phyloP scores from a whole-genome alignment of 1,140 invertebrate species.

The Euglossa dilemma region DNA sequence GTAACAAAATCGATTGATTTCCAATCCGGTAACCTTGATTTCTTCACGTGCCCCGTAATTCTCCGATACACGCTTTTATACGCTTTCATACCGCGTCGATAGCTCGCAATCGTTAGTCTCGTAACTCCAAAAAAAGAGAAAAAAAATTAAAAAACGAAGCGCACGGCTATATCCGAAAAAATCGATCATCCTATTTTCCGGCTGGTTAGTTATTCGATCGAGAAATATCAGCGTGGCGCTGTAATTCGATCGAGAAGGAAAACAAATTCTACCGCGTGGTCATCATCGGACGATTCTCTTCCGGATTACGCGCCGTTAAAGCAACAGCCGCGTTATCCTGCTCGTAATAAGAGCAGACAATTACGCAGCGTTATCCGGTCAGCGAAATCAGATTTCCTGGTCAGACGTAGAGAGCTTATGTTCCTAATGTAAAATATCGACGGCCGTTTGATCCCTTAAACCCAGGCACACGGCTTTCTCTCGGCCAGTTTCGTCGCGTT shows the following conservation, averaged over 20 bases:
- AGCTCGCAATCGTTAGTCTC: neutral
- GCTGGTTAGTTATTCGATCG: conserved; percentile 54
- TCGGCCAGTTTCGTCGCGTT: neutral
- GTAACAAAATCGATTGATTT: neutral
- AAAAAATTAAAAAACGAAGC: neutral
- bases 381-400: conserved; percentile 36
- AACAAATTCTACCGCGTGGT: conserved; percentile 53
- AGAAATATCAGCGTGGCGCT: neutral
- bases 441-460: conserved; percentile 38
- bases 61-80: neutral
- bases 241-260: conserved; percentile 30
- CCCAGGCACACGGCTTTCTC: conserved; percentile 24
- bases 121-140: neutral
- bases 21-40: neutral
- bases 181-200: conserved; percentile 51
- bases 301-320: conserved; percentile 59
- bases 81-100: neutral
- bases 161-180: neutral
- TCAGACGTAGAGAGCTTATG: conserved; percentile 17
- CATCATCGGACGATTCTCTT: conserved; percentile 40
- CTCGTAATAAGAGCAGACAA: conserved; percentile 58
- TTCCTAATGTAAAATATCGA: conserved; percentile 39
- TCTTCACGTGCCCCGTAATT: neutral
- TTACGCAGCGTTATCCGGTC: conserved; percentile 44
- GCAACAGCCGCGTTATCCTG: conserved; percentile 43